Base-by-base conservation (phyloP, 2,888 invertebrate species). In the Eupithecia centaureata region DNA sequence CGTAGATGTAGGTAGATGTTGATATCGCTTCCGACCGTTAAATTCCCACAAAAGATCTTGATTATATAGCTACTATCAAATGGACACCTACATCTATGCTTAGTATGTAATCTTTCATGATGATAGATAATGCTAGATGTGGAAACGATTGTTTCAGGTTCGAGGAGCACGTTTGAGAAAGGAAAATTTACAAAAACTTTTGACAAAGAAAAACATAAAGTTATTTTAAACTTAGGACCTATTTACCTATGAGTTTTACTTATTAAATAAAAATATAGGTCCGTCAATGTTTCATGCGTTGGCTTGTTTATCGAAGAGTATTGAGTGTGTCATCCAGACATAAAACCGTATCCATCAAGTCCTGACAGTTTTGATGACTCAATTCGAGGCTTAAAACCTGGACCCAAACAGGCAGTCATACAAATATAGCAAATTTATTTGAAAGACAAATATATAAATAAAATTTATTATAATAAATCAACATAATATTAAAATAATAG, bases 11-110 rank as follows among this genome's bases (percentile, higher is more conserved):
- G 32, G 52, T 15, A 52, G 52, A 27, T 32, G 32, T 8, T 18
- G 56, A 56, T 56, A n/a, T 56, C 28, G 30, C 18, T 33, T 33
- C 25, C 22, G 32, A 33, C 25, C 12, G 32, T 32, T 58, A 56
- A 27, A 15, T 27, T 56, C 30, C 10, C 18, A 56, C 32, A 56
- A 52, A 52, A 27, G 15, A 15, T 15, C 27, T 52, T 52, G 25
- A 52, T 52, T 52, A 27, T 52, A 52, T 52, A 27, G 27, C 7
- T 52, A 2, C 27, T 27, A 27, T 52, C 52, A 47, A 18, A 18
- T 1, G 7, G 18, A 47, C 47, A 47, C 47, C 47, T 47, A 27
- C 51, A 25, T 22, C 51, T 13, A 22, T 25, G 38, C 38, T n/a
- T 42, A 8, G 42, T 42, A 22, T 22, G 47, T 22, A 47, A 47